Conservation (phyloP, 1,140 invertebrate genomes). For the Lamellibrachia luymesi region DNA sequence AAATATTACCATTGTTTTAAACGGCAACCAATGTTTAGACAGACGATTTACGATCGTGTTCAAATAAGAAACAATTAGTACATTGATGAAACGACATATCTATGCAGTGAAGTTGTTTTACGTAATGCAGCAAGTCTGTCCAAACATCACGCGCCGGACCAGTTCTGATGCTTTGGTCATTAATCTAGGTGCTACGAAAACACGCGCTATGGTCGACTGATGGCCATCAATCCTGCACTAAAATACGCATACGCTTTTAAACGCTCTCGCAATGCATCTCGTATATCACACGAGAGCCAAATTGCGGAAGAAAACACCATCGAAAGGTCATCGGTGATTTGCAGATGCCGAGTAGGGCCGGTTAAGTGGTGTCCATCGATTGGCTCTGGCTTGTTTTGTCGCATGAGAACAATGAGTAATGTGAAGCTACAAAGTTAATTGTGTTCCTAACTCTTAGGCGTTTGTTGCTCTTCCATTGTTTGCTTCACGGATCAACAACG, state of each 20-base stretch:
- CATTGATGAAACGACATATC: background rate
- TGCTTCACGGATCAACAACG: background rate
- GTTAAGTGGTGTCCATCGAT: background rate
- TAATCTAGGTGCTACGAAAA: background rate
- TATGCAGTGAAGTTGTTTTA: background rate
- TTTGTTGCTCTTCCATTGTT: background rate
- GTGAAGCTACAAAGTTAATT: background rate
- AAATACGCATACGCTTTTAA: background rate
- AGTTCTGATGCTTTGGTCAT: background rate
- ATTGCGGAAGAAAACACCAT: background rate
- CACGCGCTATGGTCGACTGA: background rate
- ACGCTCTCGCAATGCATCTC: background rate
- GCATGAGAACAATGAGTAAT: background rate
- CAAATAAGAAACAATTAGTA: background rate
- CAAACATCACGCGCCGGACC: background rate
- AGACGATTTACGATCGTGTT: background rate
- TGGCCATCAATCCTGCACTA: background rate
- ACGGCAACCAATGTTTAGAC: background rate
- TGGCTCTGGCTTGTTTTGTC: background rate
- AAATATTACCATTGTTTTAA: background rate
- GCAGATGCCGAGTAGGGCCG: background rate
- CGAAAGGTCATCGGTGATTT: background rate
- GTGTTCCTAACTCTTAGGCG: background rate
- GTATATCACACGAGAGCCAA: background rate
- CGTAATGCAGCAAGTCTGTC: background rate